A percentile compares a stretch with the other conserved stretches of the same genome.
phyloP scores from a whole-genome alignment of 1,140 invertebrate species.

The Parapsyche elsis region DNA sequence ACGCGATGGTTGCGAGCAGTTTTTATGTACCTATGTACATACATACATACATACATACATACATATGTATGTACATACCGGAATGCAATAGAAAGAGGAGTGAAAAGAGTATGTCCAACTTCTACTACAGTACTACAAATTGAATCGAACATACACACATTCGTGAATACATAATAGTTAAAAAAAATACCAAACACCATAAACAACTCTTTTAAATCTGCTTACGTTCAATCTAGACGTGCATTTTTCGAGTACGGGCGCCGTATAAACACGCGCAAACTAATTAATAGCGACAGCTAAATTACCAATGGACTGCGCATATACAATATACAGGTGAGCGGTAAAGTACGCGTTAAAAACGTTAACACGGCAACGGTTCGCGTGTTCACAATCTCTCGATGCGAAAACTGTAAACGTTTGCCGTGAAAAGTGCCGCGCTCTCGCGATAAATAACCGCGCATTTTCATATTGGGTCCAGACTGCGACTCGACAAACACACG shows the following conservation, averaged over 20 bases:
- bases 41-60: too few species aligned
- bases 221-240: neutral
- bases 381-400: neutral
- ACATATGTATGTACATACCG: too few species aligned
- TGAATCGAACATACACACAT: neutral
- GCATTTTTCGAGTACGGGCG: neutral
- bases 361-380: neutral
- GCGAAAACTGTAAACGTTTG: neutral
- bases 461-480: constrained; percentile 26
- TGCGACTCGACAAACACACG: too few species aligned
- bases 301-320: neutral
- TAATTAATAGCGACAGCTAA: constrained; percentile 20
- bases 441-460: constrained; percentile 32
- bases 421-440: neutral
- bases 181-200: neutral
- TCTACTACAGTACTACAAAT: neutral
- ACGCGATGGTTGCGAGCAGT: neutral
- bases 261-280: neutral
- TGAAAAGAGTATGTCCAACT: neutral
- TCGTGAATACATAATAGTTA: neutral
- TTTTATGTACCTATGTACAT: too few species aligned
- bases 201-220: neutral
- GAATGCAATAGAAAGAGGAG: neutral
- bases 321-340: neutral
- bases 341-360: neutral